Evolutionary conservation across 1,140 invertebrate genomes (phyloP).

Genomic region (Heterodera carotae): DNA sequence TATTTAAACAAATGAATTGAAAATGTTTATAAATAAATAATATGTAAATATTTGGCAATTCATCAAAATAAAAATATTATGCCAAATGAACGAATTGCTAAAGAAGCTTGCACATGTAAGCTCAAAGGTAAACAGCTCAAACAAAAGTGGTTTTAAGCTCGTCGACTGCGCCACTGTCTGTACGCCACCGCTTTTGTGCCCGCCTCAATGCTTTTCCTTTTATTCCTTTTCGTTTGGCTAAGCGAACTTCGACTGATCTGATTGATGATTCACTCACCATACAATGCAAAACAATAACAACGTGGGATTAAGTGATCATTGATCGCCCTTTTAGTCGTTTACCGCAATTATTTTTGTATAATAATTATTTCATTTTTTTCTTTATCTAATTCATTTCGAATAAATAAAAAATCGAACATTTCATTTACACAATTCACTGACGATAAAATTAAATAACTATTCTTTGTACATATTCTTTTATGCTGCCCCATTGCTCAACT

Average conservation of each 20-base stretch:
- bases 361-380: background rate
- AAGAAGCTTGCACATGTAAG: background rate
- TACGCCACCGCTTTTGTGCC: conserved; percentile 19
- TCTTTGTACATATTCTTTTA: no score
- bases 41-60: background rate
- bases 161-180: conserved; percentile 19
- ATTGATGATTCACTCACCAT: background rate
- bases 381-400: no score
- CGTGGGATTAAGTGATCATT: no score
- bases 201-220: conserved; percentile 12
- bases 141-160: conserved; percentile 21
- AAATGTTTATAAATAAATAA: background rate
- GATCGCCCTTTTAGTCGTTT: background rate
- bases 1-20: no score
- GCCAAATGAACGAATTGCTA: no score
- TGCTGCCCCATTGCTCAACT: no score
- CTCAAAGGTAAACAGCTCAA: background rate
- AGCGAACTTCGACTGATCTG: conserved; percentile 22
- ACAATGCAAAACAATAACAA: background rate
- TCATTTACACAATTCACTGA: no score
- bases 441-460: no score
- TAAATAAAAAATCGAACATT: no score
- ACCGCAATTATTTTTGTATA: background rate
- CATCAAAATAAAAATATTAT: background rate
- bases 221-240: conserved; percentile 24